A percentile compares a stretch with the other conserved stretches of the same genome.
phyloP scores from a whole-genome alignment of 2,113 vertebrate genomes.

The Acanthisitta chloris region DNA sequence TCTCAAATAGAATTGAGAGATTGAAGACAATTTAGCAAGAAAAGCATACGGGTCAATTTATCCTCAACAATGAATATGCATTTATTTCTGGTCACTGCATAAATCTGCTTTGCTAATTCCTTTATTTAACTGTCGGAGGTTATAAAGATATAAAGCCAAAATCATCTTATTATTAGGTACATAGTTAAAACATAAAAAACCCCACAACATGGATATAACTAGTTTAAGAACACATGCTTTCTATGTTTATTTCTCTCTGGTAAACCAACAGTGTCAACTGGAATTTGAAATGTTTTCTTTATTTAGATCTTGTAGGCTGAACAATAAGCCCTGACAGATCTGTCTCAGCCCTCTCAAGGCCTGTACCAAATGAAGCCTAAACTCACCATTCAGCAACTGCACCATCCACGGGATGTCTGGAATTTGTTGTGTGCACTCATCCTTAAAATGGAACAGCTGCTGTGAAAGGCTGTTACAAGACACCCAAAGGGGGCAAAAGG shows the following conservation, averaged over 20 bases:
- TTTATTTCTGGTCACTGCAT: conserved; percentile 28
- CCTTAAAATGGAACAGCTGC: conserved; percentile 76
- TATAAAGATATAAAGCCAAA: neutral
- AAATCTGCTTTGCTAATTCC: conserved; percentile 8
- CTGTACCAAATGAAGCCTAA: conserved; percentile 64
- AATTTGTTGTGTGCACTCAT: conserved; percentile 75
- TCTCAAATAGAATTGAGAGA: neutral
- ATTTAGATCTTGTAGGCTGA: conserved; percentile 55
- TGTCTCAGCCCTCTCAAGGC: conserved; percentile 54
- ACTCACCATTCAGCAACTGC: conserved; percentile 70
- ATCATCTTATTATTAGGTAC: neutral
- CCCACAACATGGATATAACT: neutral
- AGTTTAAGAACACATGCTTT: neutral
- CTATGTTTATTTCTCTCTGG: conserved; percentile 28
- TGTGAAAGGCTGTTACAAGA: conserved; percentile 66
- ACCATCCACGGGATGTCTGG: conserved; percentile 62
- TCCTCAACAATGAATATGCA: conserved; percentile 24
- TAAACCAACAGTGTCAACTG: conserved; percentile 31
- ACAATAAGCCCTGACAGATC: conserved; percentile 68
- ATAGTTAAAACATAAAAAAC: neutral
- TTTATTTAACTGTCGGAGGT: neutral
- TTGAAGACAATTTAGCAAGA: neutral
- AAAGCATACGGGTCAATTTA: conserved; percentile 29
- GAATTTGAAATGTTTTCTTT: conserved; percentile 68
- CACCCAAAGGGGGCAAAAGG: conserved; percentile 53